Base-by-base conservation (phyloP, 2,797 vertebrate genomes). In the Brachyrhaphis roseni region DNA sequence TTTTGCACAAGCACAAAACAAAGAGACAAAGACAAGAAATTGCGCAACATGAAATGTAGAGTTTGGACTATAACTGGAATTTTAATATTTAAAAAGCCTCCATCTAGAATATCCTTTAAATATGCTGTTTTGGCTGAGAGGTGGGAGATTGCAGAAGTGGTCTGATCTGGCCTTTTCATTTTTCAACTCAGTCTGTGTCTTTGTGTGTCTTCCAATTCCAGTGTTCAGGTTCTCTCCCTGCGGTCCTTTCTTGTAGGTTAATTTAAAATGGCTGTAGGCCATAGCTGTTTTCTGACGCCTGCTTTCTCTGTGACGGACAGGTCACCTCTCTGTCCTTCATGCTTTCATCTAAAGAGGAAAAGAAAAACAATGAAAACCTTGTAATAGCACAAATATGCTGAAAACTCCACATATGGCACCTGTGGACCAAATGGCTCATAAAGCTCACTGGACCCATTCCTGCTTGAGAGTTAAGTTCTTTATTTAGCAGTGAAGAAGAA, bases 311-410 rank as follows among this genome's bases (percentile, higher is more conserved):
- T 68, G 20, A 68, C 8, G 16, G n/a, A 72, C 43, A 72, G 28
- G 45, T 46, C 8, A 28, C 11, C 15, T 8, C 6, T 34, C n/a
- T 72, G 43, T 20, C 71, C 28, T 31, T 4, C 71, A 49, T 16
- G 45, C 20, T 41, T 68, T 18, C 3, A 66, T 31, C 79, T 78
- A 66, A 49, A 76, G 43, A 64, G 64, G 18, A 41, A 39, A 68
- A 68, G 36, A 28, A 28, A 57, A 57, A 57, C 53, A 53, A 10
- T 53, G 23, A 66, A 41, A 16, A 36, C 31, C 31, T 13, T 36
- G 28, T 0, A 28, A 74, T 3, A 23, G 70, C 20, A 39, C 8
- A 76, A n/a, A n/a, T 36, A 62, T 26, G 53, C n/a, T 8, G 11
- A 76, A 74, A 72, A 26, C 8, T 20, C 6, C 7, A 20, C 8